These are phyloP conservation scores for Drosophila multiciliata DNA, from an alignment of 2,888 invertebrate genomes.

Conservation along the genomic window DNA sequence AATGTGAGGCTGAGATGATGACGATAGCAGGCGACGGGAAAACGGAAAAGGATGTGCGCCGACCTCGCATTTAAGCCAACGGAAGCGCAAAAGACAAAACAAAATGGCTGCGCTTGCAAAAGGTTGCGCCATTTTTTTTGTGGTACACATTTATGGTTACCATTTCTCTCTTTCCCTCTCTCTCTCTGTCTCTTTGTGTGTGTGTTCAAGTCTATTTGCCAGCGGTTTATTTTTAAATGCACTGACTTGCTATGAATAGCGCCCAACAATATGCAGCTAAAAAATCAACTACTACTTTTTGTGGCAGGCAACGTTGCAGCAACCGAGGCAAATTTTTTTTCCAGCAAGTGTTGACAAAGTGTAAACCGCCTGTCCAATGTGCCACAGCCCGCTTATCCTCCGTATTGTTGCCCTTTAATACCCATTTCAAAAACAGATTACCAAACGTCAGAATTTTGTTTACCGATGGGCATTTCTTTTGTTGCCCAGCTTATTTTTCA, in stretches of 20 bases:
- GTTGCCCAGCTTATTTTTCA: neutral
- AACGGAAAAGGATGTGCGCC: slow-evolving; percentile 61
- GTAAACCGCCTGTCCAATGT: slow-evolving; percentile 27
- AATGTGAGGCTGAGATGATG: slow-evolving; percentile 4
- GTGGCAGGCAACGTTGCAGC: slow-evolving; percentile 45
- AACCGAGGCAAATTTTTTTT: slow-evolving; percentile 38
- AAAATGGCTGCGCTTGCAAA: slow-evolving; percentile 74
- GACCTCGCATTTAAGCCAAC: slow-evolving; percentile 72
- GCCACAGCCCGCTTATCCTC: neutral
- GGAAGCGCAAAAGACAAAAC: slow-evolving; percentile 75
- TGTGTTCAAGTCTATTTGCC: slow-evolving; percentile 61
- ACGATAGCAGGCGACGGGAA: slow-evolving; percentile 29
- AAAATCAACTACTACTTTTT: slow-evolving; percentile 43
- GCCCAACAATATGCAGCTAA: slow-evolving; percentile 48
- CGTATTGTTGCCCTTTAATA: slow-evolving; percentile 45
- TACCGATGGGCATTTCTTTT: slow-evolving; percentile 11
- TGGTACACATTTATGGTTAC: slow-evolving; percentile 19
- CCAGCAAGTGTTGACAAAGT: slow-evolving; percentile 69
- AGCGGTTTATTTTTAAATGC: slow-evolving; percentile 78
- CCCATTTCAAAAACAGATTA: slow-evolving; percentile 61
- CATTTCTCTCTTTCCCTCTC: neutral
- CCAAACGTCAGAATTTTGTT: slow-evolving; percentile 45
- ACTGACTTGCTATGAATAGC: slow-evolving; percentile 71
- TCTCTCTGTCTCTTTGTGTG: slow-evolving; percentile 1
- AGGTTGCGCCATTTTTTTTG: slow-evolving; percentile 69